Percentiles rank a stretch among this genome's conserved stretches.
Conservation (phyloP, 2,113 vertebrate genomes). For the Burhinus oedicnemus region DNA sequence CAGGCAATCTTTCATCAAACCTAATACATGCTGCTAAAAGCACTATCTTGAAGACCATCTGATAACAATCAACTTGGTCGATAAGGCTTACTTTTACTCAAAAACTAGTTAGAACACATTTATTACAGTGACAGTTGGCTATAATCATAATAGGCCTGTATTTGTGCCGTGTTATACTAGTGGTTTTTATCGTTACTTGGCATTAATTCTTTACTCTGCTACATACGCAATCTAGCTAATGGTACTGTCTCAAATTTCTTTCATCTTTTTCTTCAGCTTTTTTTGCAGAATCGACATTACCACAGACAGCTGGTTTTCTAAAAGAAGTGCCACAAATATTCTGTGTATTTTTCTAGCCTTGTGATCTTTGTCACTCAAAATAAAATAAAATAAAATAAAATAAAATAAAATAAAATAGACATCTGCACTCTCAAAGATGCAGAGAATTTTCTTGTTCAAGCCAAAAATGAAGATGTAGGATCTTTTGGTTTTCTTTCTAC, state of each 20-base stretch:
- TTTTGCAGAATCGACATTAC: background rate
- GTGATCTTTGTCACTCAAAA: background rate
- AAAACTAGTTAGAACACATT: background rate
- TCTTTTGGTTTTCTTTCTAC: background rate
- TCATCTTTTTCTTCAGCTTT: background rate
- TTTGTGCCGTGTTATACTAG: background rate
- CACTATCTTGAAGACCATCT: background rate
- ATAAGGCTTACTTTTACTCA: background rate
- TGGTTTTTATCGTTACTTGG: background rate
- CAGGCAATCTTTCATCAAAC: background rate
- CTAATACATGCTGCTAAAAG: background rate
- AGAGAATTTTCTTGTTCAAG: background rate
- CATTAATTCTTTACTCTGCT: background rate
- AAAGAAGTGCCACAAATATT: background rate
- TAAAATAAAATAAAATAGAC: background rate
- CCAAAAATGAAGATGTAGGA: background rate
- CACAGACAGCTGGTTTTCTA: background rate
- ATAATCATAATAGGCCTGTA: background rate
- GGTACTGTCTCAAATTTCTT: background rate
- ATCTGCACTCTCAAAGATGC: background rate
- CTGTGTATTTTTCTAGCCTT: background rate
- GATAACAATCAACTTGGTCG: background rate
- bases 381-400: background rate
- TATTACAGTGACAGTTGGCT: background rate
- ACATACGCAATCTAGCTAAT: background rate